These are phyloP conservation scores for Panagrolaimus sp. DNA, from an alignment of 1,140 invertebrate genomes.

Conservation along the genomic window DNA sequence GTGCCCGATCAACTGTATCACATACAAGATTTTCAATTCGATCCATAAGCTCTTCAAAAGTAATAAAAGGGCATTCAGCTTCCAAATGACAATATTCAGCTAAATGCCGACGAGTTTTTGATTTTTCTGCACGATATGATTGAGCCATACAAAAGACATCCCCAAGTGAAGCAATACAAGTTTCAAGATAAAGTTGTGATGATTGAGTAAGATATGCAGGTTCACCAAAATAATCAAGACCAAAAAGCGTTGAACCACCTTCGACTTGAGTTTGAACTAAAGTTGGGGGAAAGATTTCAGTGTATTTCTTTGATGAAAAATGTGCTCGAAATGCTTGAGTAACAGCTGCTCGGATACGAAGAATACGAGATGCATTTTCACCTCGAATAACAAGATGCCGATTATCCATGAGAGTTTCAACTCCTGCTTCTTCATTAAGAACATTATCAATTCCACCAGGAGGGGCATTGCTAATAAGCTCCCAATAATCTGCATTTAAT, in stretches of 20 bases:
- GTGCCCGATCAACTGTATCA: constrained; percentile 85
- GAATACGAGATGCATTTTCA: constrained; percentile 86
- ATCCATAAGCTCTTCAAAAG: constrained; percentile 83
- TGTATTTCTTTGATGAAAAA: constrained; percentile 77
- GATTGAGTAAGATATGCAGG: constrained; percentile 89
- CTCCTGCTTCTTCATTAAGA: constrained; percentile 88
- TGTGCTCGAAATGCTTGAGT: constrained; percentile 87
- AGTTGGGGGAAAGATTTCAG: constrained; percentile 83
- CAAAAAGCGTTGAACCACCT: constrained; percentile 95
- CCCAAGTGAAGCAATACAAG: constrained; percentile 82
- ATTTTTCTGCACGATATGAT: constrained; percentile 94
- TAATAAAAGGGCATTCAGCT: constrained; percentile 90
- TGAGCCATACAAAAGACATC: constrained; percentile 96
- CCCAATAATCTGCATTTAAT: constrained; percentile 87
- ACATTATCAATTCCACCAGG: constrained; percentile 91
- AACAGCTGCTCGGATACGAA: constrained; percentile 80
- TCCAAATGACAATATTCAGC: constrained; percentile 96
- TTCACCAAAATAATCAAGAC: constrained; percentile 86
- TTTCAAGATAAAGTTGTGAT: constrained; percentile 97
- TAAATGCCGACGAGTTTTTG: constrained; percentile 87
- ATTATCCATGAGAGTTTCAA: constrained; percentile 95
- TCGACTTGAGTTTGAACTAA: constrained; percentile 80
- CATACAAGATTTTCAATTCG: constrained; percentile 87
- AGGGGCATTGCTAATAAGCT: constrained; percentile 81
- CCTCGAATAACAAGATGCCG: constrained; percentile 97